phyloP scores from a whole-genome alignment of 2,113 vertebrate genomes.

The Bombycilla garrulus region DNA sequence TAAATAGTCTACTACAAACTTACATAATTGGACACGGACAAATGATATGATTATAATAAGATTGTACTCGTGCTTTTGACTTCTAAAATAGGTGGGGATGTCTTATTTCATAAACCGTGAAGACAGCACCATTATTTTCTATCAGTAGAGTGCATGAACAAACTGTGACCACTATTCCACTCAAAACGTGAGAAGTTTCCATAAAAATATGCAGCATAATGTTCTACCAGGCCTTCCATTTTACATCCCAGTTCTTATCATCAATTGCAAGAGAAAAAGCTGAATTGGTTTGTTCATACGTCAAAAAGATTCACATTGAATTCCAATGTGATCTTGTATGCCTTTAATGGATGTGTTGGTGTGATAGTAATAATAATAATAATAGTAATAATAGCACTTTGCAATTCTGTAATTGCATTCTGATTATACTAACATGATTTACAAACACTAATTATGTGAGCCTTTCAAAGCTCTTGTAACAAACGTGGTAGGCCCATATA shows the following conservation, averaged over 20 bases:
- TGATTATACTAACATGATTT: slow-evolving; percentile 39
- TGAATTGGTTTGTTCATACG: not conserved
- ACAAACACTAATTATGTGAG: slow-evolving; percentile 36
- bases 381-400: not conserved
- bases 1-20: not conserved
- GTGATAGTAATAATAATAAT: not conserved
- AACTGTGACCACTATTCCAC: not conserved
- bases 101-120: not conserved
- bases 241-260: not conserved
- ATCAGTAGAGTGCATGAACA: not conserved
- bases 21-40: not conserved
- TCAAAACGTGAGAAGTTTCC: not conserved
- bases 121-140: not conserved
- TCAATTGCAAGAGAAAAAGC: not conserved
- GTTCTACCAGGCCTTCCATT: not conserved
- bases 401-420: not conserved
- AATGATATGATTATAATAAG: not conserved
- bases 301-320: not conserved
- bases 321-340: not conserved
- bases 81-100: not conserved
- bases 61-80: not conserved
- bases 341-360: not conserved
- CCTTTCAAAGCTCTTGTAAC: not conserved
- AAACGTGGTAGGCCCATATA: not conserved
- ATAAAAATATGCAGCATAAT: not conserved